These are phyloP conservation scores for Daboia siamensis DNA, from an alignment of 2,113 vertebrate species.

Conservation along the genomic window DNA sequence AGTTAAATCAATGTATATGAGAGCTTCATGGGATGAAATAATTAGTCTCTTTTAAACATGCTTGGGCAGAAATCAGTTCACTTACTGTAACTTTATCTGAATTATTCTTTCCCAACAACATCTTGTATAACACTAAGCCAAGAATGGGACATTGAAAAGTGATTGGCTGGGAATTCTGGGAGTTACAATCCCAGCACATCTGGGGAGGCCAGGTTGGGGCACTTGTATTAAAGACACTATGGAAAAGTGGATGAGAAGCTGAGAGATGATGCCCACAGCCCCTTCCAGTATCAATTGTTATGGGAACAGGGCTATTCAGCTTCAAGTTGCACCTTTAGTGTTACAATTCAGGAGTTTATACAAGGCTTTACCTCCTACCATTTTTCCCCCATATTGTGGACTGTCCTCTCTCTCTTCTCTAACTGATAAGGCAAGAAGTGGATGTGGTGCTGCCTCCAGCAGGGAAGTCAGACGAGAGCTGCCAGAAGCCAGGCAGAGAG, in stretches of 20 bases:
- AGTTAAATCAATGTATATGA: not conserved
- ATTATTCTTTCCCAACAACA: not conserved
- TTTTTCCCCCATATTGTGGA: not conserved
- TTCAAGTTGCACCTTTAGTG: not conserved
- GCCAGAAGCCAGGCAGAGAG: not conserved
- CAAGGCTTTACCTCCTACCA: not conserved
- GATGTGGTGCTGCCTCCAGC: not conserved
- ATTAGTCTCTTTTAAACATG: conserved; percentile 1
- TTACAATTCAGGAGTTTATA: too few species aligned
- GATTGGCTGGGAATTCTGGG: not conserved
- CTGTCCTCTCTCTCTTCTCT: not conserved
- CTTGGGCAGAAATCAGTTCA: not conserved
- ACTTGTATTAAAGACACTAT: not conserved
- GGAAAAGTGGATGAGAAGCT: not conserved
- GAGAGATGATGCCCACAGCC: not conserved
- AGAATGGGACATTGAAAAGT: not conserved
- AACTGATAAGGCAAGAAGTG: not conserved
- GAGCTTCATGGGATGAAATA: not conserved
- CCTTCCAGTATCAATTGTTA: not conserved
- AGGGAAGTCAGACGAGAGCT: not conserved
- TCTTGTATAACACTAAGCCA: not conserved
- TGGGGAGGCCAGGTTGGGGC: not conserved
- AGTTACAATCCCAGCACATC: not conserved
- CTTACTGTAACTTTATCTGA: not conserved
- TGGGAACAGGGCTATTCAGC: not conserved